Percentiles rank a stretch among this genome's conserved stretches.
Conservation (phyloP, 2,113 vertebrate genomes). For the Ellobius talpinus region DNA sequence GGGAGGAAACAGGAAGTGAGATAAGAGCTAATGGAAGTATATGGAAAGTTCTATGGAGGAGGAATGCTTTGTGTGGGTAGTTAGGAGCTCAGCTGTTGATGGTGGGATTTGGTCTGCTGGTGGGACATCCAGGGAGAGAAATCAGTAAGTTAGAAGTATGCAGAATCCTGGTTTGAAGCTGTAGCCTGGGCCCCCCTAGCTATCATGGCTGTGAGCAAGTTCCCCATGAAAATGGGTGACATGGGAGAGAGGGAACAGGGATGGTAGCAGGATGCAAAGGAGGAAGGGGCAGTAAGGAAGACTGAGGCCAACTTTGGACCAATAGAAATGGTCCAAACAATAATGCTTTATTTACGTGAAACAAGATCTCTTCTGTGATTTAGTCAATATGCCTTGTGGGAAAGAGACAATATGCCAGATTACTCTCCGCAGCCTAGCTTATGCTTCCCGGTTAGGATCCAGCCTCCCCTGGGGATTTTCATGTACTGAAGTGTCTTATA, state of each 20-base stretch:
- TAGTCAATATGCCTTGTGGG: not conserved
- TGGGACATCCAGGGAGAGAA: not conserved
- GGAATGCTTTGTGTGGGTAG: not conserved
- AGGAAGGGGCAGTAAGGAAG: not conserved
- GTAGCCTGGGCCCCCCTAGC: not conserved
- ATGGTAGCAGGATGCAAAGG: too few relatives aligned
- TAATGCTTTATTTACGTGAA: not conserved
- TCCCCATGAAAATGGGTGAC: not conserved
- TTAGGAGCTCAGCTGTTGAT: not conserved
- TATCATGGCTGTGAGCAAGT: not conserved
- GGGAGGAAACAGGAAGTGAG: constrained; percentile 52
- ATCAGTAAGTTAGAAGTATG: not conserved
- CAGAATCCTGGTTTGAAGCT: not conserved
- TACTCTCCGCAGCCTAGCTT: not conserved
- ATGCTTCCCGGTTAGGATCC: constrained; percentile 32
- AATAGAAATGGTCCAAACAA: not conserved
- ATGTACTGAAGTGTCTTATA: not conserved
- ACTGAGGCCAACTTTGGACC: not conserved
- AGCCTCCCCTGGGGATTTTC: constrained; percentile 5
- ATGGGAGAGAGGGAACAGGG: not conserved
- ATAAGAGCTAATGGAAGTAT: constrained; percentile 32
- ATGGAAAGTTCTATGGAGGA: constrained; percentile 36
- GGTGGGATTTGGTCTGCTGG: not conserved
- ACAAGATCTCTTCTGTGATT: constrained; percentile 54
- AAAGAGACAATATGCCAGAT: not conserved